Base-by-base conservation (phyloP, 64 coral and sea anemone species). In the Hydrozoanthus tunicans region DNA sequence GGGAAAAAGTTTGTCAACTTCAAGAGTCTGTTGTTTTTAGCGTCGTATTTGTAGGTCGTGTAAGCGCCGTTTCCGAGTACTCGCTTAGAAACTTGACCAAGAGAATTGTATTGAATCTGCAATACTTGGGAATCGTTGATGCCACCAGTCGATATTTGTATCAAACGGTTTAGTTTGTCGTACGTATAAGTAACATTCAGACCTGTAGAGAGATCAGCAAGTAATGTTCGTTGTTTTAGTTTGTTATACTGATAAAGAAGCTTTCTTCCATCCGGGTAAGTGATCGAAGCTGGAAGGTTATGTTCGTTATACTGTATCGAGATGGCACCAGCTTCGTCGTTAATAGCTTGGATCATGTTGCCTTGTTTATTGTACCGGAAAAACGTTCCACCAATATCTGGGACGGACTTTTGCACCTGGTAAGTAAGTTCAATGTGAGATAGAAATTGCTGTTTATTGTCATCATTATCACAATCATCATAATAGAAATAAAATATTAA, bases 311-410 rank as follows among this genome's bases (percentile, higher is more conserved):
- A 96, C 24, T 43, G 71, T 69, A 93, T 17, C 1, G 51, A 79
- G 27, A 96, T 66, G 23, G 79, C 59, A 7, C 94, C 94, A 4
- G 43, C 43, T 52, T 85, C 57, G 11, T 86, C 62, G 51, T 94
- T 96, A 26, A 81, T 93, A 9, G 91, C 91, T 91, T 81, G 91
- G 12, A 93, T 93, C 55, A 96, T 85, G 51, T 93, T 96, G 59
- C 94, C 94, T 62, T 66, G 67, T 58, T 52, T 77, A 64, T 96
- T 86, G 57, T 84, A 89, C 51, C 79, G 73, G 58, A 92, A 96
- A 79, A 93, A 93, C 4, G 94, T 90, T 75, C 76, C 58, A 53
- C 90, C 90, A 77, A 89, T 15, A 89, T 86, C 77, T 5, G 90
- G 75, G 63, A 95, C 83, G 53, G 59, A 77, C 77, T 95, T 95